Conservation (phyloP, 2,797 vertebrate species). For the Echeneis naucrates region DNA sequence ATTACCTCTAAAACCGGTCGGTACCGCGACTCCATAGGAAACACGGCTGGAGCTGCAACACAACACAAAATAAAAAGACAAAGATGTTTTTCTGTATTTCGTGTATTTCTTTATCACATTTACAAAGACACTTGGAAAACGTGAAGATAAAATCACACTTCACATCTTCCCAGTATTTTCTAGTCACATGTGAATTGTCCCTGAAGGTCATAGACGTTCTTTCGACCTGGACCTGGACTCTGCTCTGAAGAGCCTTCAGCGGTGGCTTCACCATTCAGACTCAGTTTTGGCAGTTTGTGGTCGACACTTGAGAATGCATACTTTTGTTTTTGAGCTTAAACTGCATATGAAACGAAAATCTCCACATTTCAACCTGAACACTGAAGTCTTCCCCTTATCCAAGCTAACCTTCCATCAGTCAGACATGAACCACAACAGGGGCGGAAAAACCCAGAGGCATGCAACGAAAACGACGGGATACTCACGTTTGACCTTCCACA, state of each 20-base stretch:
- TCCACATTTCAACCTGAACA: neutral
- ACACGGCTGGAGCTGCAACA: constrained; percentile 43
- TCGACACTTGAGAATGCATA: neutral
- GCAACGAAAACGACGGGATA: constrained; percentile 45
- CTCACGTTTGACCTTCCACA: constrained; percentile 84
- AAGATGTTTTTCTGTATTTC: neutral
- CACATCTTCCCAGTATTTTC: too few species aligned
- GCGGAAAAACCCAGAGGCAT: constrained; percentile 15
- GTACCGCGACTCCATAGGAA: constrained; percentile 58
- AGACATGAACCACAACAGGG: neutral
- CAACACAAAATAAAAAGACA: neutral
- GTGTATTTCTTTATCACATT: too few species aligned
- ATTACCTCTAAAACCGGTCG: constrained; percentile 60
- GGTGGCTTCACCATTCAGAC: too few species aligned
- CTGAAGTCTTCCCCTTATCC: neutral
- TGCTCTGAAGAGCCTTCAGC: too few species aligned
- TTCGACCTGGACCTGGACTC: too few species aligned
- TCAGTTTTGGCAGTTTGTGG: too few species aligned
- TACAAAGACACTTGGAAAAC: too few species aligned
- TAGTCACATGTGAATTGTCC: too few species aligned
- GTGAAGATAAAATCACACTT: too few species aligned
- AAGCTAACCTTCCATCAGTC: neutral
- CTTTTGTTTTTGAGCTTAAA: neutral
- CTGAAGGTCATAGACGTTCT: too few species aligned
- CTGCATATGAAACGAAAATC: neutral